These are phyloP conservation scores for Diadegma fenestrale DNA, from an alignment of 2,888 invertebrate species.

Conservation along the genomic window DNA sequence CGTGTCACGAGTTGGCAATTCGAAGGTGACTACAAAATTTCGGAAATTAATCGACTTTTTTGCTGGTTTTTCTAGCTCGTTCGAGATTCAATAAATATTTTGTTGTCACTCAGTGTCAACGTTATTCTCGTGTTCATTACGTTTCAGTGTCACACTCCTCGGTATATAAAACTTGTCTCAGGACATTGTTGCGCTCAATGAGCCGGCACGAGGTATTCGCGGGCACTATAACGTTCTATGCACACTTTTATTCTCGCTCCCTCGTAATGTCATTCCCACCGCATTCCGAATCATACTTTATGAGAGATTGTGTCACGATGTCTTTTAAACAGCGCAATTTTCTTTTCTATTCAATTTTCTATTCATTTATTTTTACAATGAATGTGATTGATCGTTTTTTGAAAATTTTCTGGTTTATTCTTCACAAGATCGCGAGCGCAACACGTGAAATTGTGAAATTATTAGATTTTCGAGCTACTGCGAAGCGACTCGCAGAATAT, in stretches of 20 bases:
- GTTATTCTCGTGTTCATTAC: slow-evolving; percentile 42
- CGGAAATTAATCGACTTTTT: not conserved
- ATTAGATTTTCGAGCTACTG: no score
- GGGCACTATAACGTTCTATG: not conserved
- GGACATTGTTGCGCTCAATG: slow-evolving; percentile 49
- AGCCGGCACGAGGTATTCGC: slow-evolving; percentile 56
- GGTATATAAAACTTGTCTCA: slow-evolving; percentile 25
- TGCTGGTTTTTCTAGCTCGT: not conserved
- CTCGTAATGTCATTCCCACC: slow-evolving; percentile 56
- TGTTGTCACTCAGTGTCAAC: slow-evolving; percentile 41
- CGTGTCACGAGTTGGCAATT: not conserved
- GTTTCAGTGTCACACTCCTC: slow-evolving; percentile 55
- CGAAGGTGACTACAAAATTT: not conserved
- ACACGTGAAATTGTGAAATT: no score
- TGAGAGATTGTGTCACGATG: slow-evolving; percentile 25
- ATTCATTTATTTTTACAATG: not conserved
- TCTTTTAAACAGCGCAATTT: slow-evolving; percentile 9
- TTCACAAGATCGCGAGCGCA: no score
- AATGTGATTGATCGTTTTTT: not conserved
- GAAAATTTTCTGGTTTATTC: no score
- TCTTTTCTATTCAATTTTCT: slow-evolving; percentile 4
- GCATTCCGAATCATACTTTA: slow-evolving; percentile 46
- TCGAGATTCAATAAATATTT: not conserved
- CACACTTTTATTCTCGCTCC: not conserved
- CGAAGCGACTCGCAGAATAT: no score